phyloP scores from a whole-genome alignment of 2,113 vertebrate species.

The Austrofundulus limnaeus region DNA sequence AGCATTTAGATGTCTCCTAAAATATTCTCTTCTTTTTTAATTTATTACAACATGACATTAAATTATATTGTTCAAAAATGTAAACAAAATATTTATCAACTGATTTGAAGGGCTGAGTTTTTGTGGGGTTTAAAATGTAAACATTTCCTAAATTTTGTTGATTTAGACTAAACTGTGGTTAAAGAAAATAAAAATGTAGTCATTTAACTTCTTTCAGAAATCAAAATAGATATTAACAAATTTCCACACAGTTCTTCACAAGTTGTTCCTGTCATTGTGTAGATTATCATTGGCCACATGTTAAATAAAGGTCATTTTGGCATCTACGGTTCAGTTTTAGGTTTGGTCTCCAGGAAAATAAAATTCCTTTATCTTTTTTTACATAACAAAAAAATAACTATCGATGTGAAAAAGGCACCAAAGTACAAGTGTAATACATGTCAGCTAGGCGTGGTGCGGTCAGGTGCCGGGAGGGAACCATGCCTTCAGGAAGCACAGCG shows the following conservation, averaged over 20 bases:
- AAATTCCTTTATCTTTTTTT: neutral
- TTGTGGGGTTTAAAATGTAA: too few relatives aligned
- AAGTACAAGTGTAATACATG: conserved; percentile 80
- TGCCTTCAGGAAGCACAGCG: too few relatives aligned
- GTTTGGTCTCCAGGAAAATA: neutral
- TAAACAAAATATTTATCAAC: too few relatives aligned
- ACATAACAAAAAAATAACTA: conserved; percentile 81
- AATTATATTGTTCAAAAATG: too few relatives aligned
- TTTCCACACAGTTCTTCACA: neutral
- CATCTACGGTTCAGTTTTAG: conserved; percentile 82
- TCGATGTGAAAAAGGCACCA: conserved; percentile 89
- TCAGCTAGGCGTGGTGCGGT: too few relatives aligned
- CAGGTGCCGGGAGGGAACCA: too few relatives aligned
- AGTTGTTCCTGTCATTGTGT: neutral
- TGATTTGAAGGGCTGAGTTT: too few relatives aligned
- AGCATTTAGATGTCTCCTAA: neutral
- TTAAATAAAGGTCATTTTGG: neutral
- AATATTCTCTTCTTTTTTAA: neutral
- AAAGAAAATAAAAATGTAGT: neutral
- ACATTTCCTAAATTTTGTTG: neutral
- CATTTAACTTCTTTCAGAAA: neutral
- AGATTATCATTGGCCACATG: neutral
- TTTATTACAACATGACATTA: too few relatives aligned
- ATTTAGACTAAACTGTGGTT: neutral
- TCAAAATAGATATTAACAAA: neutral